Percentiles rank a stretch among this genome's conserved stretches.
Evolutionary conservation across 2,797 vertebrate genomes (phyloP).

Genomic region (Oreochromis mossambicus): DNA sequence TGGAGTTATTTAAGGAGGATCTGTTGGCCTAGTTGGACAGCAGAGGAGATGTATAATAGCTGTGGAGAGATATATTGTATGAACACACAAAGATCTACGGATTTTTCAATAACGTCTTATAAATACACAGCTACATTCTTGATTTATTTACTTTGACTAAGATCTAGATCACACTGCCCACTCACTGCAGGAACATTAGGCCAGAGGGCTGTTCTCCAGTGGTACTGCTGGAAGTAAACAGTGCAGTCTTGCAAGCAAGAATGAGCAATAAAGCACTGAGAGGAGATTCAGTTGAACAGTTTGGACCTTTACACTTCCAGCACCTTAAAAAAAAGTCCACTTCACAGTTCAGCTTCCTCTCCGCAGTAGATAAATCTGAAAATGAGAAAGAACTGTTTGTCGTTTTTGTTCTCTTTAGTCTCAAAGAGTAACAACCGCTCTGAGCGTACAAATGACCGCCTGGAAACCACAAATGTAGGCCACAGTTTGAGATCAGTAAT

Average conservation of each 20-base stretch:
- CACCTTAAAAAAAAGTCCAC: background rate
- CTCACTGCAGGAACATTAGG: constrained; percentile 17
- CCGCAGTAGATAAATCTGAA: accelerated
- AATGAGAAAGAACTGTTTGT: background rate
- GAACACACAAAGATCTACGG: background rate
- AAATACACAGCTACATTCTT: background rate
- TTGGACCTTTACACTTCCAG: background rate
- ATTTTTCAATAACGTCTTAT: background rate
- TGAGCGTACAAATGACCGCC: background rate
- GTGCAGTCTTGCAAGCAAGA: background rate
- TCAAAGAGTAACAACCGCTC: background rate
- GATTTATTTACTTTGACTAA: constrained; percentile 20
- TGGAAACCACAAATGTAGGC: background rate
- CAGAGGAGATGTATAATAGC: background rate
- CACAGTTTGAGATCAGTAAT: background rate
- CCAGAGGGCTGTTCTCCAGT: constrained; percentile 14
- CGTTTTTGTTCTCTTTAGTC: background rate
- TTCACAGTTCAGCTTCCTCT: background rate
- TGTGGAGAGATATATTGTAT: background rate
- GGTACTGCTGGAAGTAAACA: constrained; percentile 10
- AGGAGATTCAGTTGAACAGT: background rate
- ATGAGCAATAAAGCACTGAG: background rate
- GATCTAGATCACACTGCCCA: constrained; percentile 9
- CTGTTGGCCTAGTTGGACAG: background rate
- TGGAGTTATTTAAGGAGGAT: constrained; percentile 10